Percentiles rank a stretch among this genome's conserved stretches.
Evolutionary conservation across 2,888 invertebrate species (phyloP).

Genomic region (Palloptera scutellata): DNA sequence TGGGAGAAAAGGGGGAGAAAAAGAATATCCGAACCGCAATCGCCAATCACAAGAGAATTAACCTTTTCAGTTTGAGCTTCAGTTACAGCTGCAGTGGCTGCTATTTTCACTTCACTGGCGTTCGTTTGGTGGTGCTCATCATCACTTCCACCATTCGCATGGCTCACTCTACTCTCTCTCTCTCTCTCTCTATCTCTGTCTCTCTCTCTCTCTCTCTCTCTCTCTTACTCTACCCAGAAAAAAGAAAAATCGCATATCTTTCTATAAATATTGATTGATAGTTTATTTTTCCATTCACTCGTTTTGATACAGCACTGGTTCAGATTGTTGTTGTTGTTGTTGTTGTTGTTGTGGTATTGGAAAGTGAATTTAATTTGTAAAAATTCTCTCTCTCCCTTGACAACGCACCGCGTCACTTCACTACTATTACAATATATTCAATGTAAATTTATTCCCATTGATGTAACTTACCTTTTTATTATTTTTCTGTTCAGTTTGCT

Average conservation of each 20-base stretch:
- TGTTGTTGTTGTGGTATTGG: background rate
- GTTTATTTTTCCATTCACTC: background rate
- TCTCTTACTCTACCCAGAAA: no score
- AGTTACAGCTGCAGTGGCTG: no score
- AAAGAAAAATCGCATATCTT: conserved; percentile 1
- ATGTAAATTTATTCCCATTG: conserved; percentile 1
- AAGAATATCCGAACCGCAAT: conserved; percentile 8
- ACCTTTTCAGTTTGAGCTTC: conserved; percentile 3
- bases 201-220: no score
- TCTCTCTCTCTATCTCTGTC: no score
- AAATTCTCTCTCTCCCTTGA: background rate
- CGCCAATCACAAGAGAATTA: conserved; percentile 9
- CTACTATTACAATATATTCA: background rate
- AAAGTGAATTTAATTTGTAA: conserved; percentile 13
- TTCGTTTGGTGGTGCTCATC: no score
- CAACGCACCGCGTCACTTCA: no score
- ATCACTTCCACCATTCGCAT: no score
- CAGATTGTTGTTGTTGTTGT: conserved; percentile 5
- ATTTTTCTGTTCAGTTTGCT: background rate
- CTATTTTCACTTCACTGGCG: no score
- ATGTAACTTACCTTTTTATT: background rate
- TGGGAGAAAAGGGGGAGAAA: background rate
- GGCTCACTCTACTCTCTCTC: no score
- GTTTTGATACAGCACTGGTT: background rate
- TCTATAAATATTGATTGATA: conserved; percentile 9